These are phyloP conservation scores for Sthenelais limicola DNA, from an alignment of 2,888 invertebrate genomes.

Conservation along the genomic window DNA sequence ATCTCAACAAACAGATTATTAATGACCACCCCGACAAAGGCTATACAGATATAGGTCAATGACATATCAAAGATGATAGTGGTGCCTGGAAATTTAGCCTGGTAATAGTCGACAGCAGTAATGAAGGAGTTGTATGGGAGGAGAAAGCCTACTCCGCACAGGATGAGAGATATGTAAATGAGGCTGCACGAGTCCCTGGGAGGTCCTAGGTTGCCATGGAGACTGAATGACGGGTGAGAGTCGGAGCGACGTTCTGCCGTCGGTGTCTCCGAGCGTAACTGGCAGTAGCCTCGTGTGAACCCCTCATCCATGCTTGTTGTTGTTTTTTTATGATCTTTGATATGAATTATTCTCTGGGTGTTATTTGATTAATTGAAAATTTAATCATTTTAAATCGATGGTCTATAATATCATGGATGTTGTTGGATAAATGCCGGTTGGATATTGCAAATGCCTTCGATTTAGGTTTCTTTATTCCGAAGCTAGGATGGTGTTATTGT, in stretches of 20 bases:
- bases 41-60: conserved; percentile 90
- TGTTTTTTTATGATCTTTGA: not conserved
- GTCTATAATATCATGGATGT: too few relatives aligned
- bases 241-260: conserved; percentile 15
- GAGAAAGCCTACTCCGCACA: conserved; percentile 91
- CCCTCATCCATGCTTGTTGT: conserved; percentile 46
- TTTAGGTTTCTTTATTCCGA: too few relatives aligned
- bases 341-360: too few relatives aligned
- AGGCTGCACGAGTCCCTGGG: conserved; percentile 76
- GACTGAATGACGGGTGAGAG: not conserved
- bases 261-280: conserved; percentile 44
- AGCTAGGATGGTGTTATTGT: too few relatives aligned
- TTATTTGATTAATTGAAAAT: too few relatives aligned
- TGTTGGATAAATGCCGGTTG: too few relatives aligned
- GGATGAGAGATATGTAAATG: conserved; percentile 78
- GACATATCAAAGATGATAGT: conserved; percentile 95
- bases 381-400: too few relatives aligned
- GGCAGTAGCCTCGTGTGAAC: conserved; percentile 45
- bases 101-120: conserved; percentile 94
- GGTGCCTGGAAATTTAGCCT: conserved; percentile 78
- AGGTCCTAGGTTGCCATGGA: conserved; percentile 45
- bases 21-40: conserved; percentile 87
- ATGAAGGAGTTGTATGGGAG: conserved; percentile 95
- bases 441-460: too few relatives aligned
- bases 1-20: conserved; percentile 89